These are phyloP conservation scores for Chlorodrepanis virens DNA, from an alignment of 2,113 vertebrate species.

Conservation along the genomic window DNA sequence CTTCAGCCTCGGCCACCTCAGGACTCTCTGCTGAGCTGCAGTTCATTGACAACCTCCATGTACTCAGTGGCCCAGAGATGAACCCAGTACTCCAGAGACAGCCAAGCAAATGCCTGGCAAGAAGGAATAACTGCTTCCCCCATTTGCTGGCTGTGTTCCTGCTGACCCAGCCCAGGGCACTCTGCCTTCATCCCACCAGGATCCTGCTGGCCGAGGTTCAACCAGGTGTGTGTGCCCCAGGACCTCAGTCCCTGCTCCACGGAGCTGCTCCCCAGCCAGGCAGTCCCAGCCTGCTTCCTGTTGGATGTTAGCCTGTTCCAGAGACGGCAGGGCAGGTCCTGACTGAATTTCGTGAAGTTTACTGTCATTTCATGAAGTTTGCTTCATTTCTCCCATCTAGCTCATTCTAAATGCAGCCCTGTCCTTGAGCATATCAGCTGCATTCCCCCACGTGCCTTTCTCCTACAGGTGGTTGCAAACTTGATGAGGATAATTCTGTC, in stretches of 20 bases:
- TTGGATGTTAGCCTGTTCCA: background rate
- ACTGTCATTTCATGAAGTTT: too few species aligned
- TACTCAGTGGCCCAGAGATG: rapidly evolving
- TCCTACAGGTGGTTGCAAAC: background rate
- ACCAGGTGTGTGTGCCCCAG: background rate
- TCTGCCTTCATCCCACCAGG: background rate
- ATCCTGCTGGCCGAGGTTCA: background rate
- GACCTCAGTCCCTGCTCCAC: background rate
- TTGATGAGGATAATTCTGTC: background rate
- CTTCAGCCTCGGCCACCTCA: background rate
- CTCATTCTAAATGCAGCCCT: background rate
- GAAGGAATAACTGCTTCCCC: background rate
- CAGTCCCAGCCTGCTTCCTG: background rate
- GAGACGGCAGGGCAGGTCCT: background rate
- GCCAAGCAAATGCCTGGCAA: background rate
- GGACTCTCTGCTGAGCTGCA: background rate
- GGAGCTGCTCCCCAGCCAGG: background rate
- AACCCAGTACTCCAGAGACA: background rate
- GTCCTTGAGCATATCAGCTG: background rate
- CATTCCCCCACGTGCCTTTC: rapidly evolving
- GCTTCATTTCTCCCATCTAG: background rate
- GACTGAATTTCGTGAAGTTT: background rate
- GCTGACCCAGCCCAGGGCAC: background rate
- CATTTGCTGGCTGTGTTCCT: background rate
- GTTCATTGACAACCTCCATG: background rate